phyloP scores from a whole-genome alignment of 2,797 vertebrate species.

The Xiphophorus birchmanni region DNA sequence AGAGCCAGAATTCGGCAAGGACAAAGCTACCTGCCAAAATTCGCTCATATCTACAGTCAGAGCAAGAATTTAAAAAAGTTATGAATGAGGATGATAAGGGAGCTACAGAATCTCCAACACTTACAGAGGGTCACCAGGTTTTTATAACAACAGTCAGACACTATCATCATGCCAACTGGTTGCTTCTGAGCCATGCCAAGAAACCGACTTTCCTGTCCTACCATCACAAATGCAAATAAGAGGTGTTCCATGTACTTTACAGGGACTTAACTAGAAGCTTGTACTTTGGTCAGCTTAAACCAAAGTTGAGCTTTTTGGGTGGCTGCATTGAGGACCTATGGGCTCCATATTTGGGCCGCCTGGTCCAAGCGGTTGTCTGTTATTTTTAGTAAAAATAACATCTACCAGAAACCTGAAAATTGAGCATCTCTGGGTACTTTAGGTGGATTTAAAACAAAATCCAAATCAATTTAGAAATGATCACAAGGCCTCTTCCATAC shows the following conservation, averaged over 20 bases:
- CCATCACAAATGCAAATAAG: neutral
- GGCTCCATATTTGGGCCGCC: neutral
- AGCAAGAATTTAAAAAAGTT: neutral
- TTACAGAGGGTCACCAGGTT: neutral
- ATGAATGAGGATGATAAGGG: neutral
- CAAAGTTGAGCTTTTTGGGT: neutral
- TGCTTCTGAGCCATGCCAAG: neutral
- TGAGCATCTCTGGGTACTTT: neutral
- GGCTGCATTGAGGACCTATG: neutral
- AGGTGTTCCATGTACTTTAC: neutral
- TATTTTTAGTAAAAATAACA: neutral
- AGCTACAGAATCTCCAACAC: neutral
- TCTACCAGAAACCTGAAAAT: neutral
- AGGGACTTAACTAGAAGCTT: neutral
- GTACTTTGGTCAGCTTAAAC: neutral
- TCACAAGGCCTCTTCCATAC: neutral
- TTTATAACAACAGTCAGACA: neutral
- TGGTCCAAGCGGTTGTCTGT: neutral
- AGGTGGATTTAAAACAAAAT: neutral
- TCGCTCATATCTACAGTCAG: neutral
- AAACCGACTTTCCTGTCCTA: neutral
- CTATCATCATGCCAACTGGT: neutral
- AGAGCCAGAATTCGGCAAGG: neutral
- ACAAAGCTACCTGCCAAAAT: neutral
- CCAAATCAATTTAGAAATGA: neutral